Conservation (phyloP, 2,797 vertebrate species). For the Tauraco hartlaubi region DNA sequence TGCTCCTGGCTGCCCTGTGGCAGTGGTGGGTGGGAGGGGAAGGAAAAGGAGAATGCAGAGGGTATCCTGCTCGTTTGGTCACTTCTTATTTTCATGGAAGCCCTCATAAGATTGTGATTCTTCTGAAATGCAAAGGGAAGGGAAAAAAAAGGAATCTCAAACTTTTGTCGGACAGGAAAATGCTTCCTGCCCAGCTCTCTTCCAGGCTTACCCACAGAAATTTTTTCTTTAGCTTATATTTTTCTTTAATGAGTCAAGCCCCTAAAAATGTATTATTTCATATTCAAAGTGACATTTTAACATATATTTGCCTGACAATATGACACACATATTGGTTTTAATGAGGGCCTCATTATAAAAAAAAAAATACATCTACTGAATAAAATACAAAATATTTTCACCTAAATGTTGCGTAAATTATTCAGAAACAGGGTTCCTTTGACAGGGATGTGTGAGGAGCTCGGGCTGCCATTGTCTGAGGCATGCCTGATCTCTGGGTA, state of each 20-base stretch:
- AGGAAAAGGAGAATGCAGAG: not conserved
- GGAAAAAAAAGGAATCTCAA: not conserved
- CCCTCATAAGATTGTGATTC: not conserved
- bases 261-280: conserved; percentile 70
- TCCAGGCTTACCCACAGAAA: not conserved
- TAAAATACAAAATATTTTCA: conserved; percentile 77
- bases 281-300: conserved; percentile 75
- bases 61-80: not conserved
- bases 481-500: not conserved
- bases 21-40: fast-evolving
- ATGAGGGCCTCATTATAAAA: conserved; percentile 70
- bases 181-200: not conserved
- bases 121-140: not conserved
- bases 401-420: conserved; percentile 68
- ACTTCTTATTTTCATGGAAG: not conserved
- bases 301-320: conserved; percentile 77
- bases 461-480: not conserved
- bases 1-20: fast-evolving
- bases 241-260: conserved; percentile 67
- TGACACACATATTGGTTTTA: conserved; percentile 72
- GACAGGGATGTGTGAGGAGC: conserved; percentile 38
- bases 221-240: conserved; percentile 35
- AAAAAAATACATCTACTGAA: conserved; percentile 48
- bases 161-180: not conserved
- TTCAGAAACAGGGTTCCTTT: conserved; percentile 59